Percentiles rank a stretch among this genome's conserved stretches.
These are phyloP conservation scores for Myotis vivesi DNA, from an alignment of 2,797 vertebrate species.

Conservation along the genomic window DNA sequence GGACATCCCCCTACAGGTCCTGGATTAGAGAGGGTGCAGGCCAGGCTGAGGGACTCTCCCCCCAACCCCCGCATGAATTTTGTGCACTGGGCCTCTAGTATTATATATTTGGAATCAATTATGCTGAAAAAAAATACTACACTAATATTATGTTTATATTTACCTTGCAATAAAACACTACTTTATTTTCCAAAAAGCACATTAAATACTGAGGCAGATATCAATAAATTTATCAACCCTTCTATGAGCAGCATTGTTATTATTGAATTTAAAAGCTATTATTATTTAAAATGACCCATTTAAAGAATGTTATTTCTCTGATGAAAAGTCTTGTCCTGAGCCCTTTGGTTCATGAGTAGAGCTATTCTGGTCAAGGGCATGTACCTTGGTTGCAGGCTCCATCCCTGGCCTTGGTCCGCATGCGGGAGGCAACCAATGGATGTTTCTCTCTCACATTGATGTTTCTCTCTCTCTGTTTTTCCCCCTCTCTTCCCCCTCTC, in stretches of 20 bases:
- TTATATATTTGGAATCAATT: neutral
- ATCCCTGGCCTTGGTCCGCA: no score
- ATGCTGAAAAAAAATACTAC: neutral
- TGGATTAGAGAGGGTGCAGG: no score
- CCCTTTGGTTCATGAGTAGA: no score
- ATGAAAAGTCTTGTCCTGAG: neutral
- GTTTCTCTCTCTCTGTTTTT: no score
- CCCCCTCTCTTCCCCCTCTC: no score
- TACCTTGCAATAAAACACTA: neutral
- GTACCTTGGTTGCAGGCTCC: no score
- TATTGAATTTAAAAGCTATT: slow-evolving; percentile 21
- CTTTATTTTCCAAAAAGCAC: neutral
- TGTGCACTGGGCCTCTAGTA: neutral
- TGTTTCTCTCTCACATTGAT: no score
- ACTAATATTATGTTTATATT: neutral
- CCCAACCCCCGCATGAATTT: no score
- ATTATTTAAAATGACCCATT: neutral
- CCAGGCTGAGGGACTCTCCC: no score
- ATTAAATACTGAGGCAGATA: slow-evolving; percentile 8
- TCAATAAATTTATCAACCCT: neutral
- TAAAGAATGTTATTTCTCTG: neutral
- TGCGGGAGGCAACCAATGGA: no score
- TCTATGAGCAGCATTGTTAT: neutral
- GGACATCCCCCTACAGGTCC: no score
- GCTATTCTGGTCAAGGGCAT: no score